Conservation (phyloP, 2,797 vertebrate genomes). For the Amazona finschi region DNA sequence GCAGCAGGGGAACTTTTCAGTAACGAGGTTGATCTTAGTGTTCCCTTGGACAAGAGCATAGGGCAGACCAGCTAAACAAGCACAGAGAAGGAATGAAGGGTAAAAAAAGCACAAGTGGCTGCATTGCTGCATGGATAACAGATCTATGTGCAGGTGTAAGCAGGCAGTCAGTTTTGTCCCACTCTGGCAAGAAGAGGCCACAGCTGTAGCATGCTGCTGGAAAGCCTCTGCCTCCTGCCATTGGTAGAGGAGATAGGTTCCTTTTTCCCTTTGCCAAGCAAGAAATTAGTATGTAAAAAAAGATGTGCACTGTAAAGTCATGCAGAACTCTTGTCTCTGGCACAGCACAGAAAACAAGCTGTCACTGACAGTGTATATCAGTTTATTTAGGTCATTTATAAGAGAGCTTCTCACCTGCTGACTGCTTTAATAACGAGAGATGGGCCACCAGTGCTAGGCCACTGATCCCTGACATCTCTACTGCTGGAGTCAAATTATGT, state of each 20-base stretch:
- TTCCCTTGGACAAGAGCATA: not conserved
- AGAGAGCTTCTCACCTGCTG: not conserved
- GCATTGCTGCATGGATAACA: accelerated
- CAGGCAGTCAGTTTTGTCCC: not conserved
- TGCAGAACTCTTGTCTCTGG: not conserved
- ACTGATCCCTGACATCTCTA: not conserved
- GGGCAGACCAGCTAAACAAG: not conserved
- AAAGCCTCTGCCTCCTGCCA: not conserved
- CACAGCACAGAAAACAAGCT: not conserved
- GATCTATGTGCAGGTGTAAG: accelerated
- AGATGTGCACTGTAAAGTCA: not conserved
- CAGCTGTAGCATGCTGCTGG: not conserved
- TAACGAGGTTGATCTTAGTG: not conserved
- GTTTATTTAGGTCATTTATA: not conserved
- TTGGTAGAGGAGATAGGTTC: accelerated
- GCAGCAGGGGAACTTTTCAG: not conserved
- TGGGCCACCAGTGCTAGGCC: not conserved
- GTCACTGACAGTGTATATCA: not conserved
- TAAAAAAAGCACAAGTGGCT: not conserved
- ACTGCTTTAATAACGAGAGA: not conserved
- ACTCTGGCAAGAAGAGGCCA: not conserved
- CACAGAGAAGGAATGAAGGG: not conserved
- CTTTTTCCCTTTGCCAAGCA: not conserved
- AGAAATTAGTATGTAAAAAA: not conserved
- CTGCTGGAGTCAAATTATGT: not conserved